Conservation (phyloP, 2,113 vertebrate species). For the Rhinolophus ferrumequinum region DNA sequence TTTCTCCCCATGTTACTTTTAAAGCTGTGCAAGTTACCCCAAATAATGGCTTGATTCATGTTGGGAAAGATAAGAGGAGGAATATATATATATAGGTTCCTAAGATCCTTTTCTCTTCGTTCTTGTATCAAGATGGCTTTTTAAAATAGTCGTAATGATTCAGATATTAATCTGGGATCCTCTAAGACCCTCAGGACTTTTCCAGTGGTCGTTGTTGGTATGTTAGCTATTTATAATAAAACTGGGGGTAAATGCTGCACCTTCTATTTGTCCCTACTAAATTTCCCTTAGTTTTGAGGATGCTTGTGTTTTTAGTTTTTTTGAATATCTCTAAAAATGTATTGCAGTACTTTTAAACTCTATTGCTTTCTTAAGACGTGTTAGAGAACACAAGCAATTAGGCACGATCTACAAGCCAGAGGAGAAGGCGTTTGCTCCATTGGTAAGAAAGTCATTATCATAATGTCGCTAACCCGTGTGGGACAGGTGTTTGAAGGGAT, state of each 20-base stretch:
- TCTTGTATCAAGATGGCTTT: neutral
- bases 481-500: neutral
- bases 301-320: neutral
- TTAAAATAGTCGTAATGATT: neutral
- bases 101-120: neutral
- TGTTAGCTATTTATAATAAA: slow-evolving; percentile 2
- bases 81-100: neutral
- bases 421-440: neutral
- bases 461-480: neutral
- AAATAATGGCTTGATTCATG: neutral
- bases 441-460: neutral
- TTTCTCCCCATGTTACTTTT: neutral
- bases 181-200: neutral
- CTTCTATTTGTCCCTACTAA: neutral
- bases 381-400: neutral
- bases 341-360: neutral
- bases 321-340: neutral
- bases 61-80: neutral
- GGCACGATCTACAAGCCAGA: neutral
- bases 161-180: neutral
- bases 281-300: neutral
- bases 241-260: neutral
- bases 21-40: neutral
- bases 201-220: neutral
- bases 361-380: neutral